These are phyloP conservation scores for Ageneiosus marmoratus DNA, from an alignment of 2,113 vertebrate genomes.

Conservation along the genomic window DNA sequence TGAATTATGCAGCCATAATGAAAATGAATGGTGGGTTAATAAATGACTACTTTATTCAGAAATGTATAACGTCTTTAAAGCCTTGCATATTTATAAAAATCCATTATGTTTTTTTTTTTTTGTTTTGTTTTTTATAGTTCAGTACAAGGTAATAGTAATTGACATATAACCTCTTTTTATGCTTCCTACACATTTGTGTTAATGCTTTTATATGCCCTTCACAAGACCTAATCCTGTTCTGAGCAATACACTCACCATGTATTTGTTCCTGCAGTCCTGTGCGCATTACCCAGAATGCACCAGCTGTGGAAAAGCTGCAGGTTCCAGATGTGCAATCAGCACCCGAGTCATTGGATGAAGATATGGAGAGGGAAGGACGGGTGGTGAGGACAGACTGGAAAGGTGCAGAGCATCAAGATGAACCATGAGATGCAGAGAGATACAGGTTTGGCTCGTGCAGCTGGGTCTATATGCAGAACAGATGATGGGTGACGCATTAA, in stretches of 20 bases:
- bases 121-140: too few relatives aligned
- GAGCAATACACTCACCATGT: constrained; percentile 31
- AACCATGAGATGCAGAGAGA: constrained; percentile 24
- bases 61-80: background rate
- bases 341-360: constrained; percentile 66
- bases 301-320: constrained; percentile 68
- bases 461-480: constrained; percentile 65
- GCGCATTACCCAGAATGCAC: constrained; percentile 72
- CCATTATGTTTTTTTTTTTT: background rate
- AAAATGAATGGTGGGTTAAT: constrained; percentile 35
- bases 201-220: constrained; percentile 78
- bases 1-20: constrained; percentile 31
- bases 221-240: constrained; percentile 60
- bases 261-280: constrained; percentile 52
- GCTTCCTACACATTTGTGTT: constrained; percentile 52
- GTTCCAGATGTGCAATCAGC: constrained; percentile 88
- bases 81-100: background rate
- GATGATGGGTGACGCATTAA: constrained; percentile 75
- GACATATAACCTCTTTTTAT: background rate
- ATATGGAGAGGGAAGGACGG: constrained; percentile 54
- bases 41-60: constrained; percentile 10
- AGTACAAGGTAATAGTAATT: background rate
- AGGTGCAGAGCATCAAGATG: constrained; percentile 34
- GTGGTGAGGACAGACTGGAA: constrained; percentile 41
- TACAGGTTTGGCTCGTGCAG: constrained; percentile 56